Evolutionary conservation across 2,113 vertebrate species (phyloP).

Genomic region (Triplophysa rosa): DNA sequence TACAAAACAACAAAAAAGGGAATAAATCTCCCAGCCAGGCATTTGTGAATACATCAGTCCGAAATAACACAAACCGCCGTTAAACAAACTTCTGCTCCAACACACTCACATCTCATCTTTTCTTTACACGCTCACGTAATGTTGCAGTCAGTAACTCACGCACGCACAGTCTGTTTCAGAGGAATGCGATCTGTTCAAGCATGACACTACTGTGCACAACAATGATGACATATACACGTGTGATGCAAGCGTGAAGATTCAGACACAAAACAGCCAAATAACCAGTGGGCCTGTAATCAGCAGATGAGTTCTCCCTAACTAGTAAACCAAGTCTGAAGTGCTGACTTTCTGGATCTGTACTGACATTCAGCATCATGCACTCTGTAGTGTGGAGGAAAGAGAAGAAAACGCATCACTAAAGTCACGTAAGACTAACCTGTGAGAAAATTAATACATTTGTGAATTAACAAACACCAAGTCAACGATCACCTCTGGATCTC

Average conservation of each 20-base stretch:
- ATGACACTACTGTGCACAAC: constrained; percentile 32
- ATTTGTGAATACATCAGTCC: constrained; percentile 36
- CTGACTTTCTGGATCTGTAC: background rate
- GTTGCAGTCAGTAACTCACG: background rate
- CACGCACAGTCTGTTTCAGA: constrained; percentile 16
- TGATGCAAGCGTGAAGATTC: constrained; percentile 12
- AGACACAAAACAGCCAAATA: background rate
- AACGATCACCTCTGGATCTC: no score
- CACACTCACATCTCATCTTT: background rate
- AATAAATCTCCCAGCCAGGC: constrained; percentile 24
- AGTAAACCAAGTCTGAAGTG: background rate
- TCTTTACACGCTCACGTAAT: background rate
- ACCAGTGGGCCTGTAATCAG: background rate
- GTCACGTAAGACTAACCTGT: constrained; percentile 46
- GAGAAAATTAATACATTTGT: background rate
- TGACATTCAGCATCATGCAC: constrained; percentile 6
- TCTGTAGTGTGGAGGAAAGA: constrained; percentile 41
- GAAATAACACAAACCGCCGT: constrained; percentile 67
- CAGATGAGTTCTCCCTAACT: constrained; percentile 19
- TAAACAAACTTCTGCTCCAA: constrained; percentile 40
- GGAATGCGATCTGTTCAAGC: background rate
- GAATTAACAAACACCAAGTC: background rate
- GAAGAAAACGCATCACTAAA: constrained; percentile 35
- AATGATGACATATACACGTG: background rate
- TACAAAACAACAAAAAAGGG: constrained; percentile 52